Percentiles rank a stretch among this genome's conserved stretches.
Evolutionary conservation across 2,888 invertebrate species (phyloP).

Genomic region (Harmothoe impar): DNA sequence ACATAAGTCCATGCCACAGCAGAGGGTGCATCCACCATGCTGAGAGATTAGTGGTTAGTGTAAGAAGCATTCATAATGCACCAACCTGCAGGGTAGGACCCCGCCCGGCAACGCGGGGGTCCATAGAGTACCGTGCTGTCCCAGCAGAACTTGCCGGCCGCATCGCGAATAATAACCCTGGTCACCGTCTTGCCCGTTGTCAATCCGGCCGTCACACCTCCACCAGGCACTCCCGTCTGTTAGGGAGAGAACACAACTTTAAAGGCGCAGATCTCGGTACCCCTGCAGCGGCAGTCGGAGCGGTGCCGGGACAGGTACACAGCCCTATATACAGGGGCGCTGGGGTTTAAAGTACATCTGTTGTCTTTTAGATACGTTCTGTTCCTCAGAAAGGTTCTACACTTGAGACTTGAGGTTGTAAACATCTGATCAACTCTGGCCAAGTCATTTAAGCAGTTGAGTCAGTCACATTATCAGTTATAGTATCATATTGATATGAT

Average conservation of each 20-base stretch:
- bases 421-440: too few relatives aligned
- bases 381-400: too few relatives aligned
- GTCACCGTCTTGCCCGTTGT: constrained; percentile 91
- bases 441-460: too few relatives aligned
- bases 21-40: background rate
- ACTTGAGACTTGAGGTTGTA: too few relatives aligned
- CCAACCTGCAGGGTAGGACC: constrained; percentile 80
- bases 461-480: too few relatives aligned
- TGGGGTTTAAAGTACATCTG: background rate
- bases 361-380: background rate
- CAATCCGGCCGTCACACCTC: constrained; percentile 89
- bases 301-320: too few relatives aligned
- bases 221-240: constrained; percentile 68
- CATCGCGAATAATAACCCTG: constrained; percentile 93
- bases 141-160: constrained; percentile 97
- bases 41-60: background rate
- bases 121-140: constrained; percentile 94
- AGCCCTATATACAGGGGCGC: too few relatives aligned
- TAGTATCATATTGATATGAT: too few relatives aligned
- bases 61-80: background rate
- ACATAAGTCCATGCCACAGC: background rate
- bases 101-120: constrained; percentile 80
- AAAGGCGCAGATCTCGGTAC: too few relatives aligned
- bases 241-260: background rate
- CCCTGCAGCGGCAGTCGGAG: too few relatives aligned